Conservation (phyloP, 2,113 vertebrate genomes). For the Saimiri boliviensis region DNA sequence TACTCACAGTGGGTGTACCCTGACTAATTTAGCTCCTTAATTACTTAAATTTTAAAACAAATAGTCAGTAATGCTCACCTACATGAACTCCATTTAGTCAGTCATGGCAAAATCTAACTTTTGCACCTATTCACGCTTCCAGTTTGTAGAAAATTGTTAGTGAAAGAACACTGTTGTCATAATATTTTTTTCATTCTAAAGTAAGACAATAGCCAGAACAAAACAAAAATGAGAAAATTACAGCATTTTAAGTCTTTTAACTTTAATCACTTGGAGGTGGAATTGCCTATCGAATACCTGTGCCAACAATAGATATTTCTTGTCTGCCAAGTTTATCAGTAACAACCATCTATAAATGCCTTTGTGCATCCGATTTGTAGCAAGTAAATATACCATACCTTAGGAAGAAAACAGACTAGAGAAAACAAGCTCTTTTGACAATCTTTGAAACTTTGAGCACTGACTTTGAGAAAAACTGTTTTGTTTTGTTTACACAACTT, state of each 20-base stretch:
- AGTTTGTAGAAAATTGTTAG: not conserved
- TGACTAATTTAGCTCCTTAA: not conserved
- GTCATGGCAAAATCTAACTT: not conserved
- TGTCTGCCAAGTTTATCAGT: not conserved
- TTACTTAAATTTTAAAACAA: not conserved
- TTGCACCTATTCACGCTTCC: not conserved
- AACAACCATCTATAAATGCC: not conserved
- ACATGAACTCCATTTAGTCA: not conserved
- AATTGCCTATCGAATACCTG: not conserved
- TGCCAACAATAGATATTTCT: not conserved
- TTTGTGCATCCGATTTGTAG: not conserved
- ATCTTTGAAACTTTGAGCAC: not conserved
- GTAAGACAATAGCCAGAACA: not conserved
- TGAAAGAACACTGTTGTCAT: not conserved
- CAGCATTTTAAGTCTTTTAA: not conserved
- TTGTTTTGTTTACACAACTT: not conserved
- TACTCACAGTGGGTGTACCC: not conserved
- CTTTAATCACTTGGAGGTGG: not conserved
- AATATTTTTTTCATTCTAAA: not conserved
- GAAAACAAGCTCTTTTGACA: not conserved
- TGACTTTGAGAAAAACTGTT: not conserved
- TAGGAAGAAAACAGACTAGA: not conserved
- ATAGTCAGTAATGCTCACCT: accelerated
- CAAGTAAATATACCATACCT: not conserved
- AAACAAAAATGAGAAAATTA: not conserved